phyloP scores from a whole-genome alignment of 2,113 vertebrate species.

The Xyliphius kryptos region DNA sequence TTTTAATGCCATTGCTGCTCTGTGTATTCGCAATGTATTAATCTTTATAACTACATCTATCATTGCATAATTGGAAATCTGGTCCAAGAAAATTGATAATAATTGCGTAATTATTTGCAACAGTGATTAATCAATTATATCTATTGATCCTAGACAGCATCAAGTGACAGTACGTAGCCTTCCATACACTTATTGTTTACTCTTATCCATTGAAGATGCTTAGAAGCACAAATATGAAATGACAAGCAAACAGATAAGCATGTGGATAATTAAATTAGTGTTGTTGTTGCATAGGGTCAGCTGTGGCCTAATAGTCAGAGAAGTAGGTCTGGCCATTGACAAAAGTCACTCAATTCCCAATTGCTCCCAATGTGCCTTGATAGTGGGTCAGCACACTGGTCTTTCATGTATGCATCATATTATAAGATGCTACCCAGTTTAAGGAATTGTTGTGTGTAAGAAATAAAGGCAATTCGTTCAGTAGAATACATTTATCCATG shows the following conservation, averaged over 20 bases:
- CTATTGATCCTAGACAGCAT: background rate
- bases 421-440: background rate
- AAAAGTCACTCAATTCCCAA: no score
- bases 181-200: background rate
- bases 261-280: background rate
- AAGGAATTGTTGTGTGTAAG: background rate
- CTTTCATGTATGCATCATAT: background rate
- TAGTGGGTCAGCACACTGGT: no score
- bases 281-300: no score
- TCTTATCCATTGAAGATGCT: slow-evolving; percentile 4
- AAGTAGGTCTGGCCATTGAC: no score
- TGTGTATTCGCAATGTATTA: slow-evolving; percentile 1
- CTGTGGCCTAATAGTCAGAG: no score
- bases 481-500: background rate
- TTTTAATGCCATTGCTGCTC: no score
- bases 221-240: background rate
- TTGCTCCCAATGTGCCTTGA: no score
- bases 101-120: background rate
- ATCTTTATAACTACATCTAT: background rate
- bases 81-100: background rate
- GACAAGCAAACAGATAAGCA: background rate
- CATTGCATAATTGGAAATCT: background rate
- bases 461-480: background rate
- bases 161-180: background rate
- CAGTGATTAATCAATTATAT: background rate